Base-by-base conservation (phyloP, 2,113 vertebrate genomes). In the Abramis brama region DNA sequence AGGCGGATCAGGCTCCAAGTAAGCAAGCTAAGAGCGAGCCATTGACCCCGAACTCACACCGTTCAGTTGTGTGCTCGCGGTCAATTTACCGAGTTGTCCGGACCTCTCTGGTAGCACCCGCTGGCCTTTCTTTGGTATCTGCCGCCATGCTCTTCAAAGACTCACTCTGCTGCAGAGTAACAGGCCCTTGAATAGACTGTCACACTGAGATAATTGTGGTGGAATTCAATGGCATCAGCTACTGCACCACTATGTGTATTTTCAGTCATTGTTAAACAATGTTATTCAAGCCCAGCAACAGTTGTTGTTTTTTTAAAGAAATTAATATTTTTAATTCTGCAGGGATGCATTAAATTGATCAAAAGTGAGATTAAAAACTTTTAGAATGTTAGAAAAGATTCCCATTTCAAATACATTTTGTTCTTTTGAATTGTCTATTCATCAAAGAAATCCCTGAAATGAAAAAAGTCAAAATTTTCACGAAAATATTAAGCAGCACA, bases 1-100 rank as follows among this genome's bases (percentile, higher is more conserved):
- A 3, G 89, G 86, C 86, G 87, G 87, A 86, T 91, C 87, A 75
- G 87, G 90, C 91, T 90, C 87, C 25, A 19, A 52, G 45, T 91
- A 90, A 88, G 88, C 87, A 86, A 84, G 88, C 79, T 27, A 27
- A 79, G 83, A 70, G 73, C 21, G 86, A 88, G 75, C 85, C 47
- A 36, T 23, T 85, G 83, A 90, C 90, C 88, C 85, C 50, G 81
- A 89, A 87, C 82, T 90, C 86, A 82, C 89, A 73, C 84, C 87
- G 87, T 81, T 92, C 87, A 89, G 86, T 88, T 19, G 33, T 75
- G 59, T 13, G 52, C 85, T 91, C 19, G 6, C 59, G 39, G 6
- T 77, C 59, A 55, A 80, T 45, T 64, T 47, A 64, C 59, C 1
- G n/a, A 80, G 79, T 80, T 64, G 15, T 45, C 60, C 36, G 23